A percentile compares a stretch with the other conserved stretches of the same genome.
phyloP scores from a whole-genome alignment of 2,797 vertebrate genomes.

The Paramormyrops hopkinsi region DNA sequence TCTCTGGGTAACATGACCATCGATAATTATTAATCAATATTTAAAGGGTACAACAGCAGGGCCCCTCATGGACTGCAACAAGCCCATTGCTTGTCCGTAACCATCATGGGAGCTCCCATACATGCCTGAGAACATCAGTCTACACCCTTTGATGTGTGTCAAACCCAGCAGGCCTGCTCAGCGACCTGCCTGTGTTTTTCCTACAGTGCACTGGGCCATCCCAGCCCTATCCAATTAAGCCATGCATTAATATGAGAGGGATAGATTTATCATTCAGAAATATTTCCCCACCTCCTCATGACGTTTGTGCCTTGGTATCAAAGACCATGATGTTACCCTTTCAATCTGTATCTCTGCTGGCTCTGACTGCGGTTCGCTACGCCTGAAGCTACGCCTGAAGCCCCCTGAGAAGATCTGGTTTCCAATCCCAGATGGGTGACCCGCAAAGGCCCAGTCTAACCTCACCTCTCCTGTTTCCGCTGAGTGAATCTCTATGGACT shows the following conservation, averaged over 20 bases:
- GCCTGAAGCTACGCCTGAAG: background rate
- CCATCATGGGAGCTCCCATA: background rate
- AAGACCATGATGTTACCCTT: background rate
- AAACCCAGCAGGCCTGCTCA: background rate
- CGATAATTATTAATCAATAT: background rate
- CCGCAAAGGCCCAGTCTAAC: background rate
- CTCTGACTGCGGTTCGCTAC: background rate
- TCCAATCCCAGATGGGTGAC: constrained; percentile 13
- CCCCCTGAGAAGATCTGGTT: background rate
- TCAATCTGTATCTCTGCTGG: background rate
- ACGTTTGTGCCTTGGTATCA: background rate
- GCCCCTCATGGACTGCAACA: background rate
- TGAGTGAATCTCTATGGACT: constrained; percentile 11
- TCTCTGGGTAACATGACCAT: background rate
- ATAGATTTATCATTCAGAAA: background rate
- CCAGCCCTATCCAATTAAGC: background rate
- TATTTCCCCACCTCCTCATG: background rate
- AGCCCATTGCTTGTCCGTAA: background rate
- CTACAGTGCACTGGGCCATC: background rate
- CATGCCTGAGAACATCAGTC: background rate
- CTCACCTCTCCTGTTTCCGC: constrained; percentile 11
- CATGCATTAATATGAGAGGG: background rate
- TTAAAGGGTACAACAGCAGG: background rate
- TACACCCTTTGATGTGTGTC: background rate
- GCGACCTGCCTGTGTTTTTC: background rate